Evolutionary conservation across 2,888 invertebrate genomes (phyloP).

Genomic region (Ametastegia equiseti): DNA sequence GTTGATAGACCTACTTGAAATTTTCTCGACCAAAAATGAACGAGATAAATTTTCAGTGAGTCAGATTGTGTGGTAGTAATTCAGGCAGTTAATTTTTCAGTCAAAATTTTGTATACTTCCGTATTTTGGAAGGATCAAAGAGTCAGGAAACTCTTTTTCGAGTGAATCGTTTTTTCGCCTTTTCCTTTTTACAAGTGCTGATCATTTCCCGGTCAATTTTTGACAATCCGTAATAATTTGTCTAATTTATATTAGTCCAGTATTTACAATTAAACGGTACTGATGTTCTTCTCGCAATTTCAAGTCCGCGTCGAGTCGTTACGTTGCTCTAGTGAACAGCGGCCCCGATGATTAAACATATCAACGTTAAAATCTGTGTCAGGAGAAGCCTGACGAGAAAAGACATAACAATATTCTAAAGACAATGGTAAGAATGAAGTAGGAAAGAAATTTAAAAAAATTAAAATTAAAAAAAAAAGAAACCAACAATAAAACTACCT

Average conservation of each 20-base stretch:
- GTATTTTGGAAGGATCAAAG: neutral
- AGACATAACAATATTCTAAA: slow-evolving; percentile 4
- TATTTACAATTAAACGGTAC: neutral
- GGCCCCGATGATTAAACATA: slow-evolving; percentile 36
- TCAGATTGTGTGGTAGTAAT: neutral
- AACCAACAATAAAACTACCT: too few species aligned
- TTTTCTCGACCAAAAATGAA: neutral
- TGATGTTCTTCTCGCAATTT: neutral
- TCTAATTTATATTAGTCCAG: neutral
- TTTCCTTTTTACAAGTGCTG: too few species aligned
- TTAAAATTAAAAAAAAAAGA: neutral
- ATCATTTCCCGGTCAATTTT: too few species aligned
- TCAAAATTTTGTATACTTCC: neutral
- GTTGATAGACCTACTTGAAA: neutral
- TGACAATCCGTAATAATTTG: too few species aligned
- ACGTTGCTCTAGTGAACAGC: neutral
- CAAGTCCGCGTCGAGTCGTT: neutral
- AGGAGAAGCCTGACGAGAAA: neutral
- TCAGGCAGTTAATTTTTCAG: neutral
- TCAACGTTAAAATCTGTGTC: slow-evolving; percentile 42
- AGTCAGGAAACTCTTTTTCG: neutral
- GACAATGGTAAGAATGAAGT: slow-evolving; percentile 13
- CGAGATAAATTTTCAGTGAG: neutral
- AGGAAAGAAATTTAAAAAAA: too few species aligned
- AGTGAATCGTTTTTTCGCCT: too few species aligned